Base-by-base conservation (phyloP, 1,140 invertebrate genomes). In the Pogonus chalceus region DNA sequence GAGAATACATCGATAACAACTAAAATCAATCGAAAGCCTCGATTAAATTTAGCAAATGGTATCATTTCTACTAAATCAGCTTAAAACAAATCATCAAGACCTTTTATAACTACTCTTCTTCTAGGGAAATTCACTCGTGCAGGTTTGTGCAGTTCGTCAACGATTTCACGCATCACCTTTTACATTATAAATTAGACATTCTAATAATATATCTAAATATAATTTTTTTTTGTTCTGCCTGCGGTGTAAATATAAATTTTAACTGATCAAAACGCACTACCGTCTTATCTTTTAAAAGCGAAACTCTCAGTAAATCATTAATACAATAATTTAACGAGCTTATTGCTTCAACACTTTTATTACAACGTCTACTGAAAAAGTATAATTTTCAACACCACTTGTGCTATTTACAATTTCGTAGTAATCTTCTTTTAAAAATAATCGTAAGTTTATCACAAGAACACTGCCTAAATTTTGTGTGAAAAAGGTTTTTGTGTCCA, bases 1-100 rank as follows among this genome's bases (percentile, higher is more conserved):
- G 63, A 64, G 55, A 69, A 69, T 37, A 58, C 56, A 60, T 67
- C 63, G 21, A 67, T 68, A 14, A 67, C 60, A 9, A 57, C 55
- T 39, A 68, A 55, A 35, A 68, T 60, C 55, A 62, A 69, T 21
- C 52, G 49, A 53, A 52, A 59, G 9, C 62, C 61, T 31, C 58
- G 54, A 62, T 70, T 68, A n/a, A 60, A 31, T n/a, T 20, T 54
- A n/a, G 46, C 20, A 56, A 56, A 62, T 12, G 23, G 7, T 14
- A 24, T 16, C 23, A 60, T 53, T 50, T 63, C 56, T 16, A 46
- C 56, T 47, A 64, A 59, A 63, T 64, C 61, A 1, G 49, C 52
- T 59, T 64, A 55, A 57, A 55, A 64, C 35, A 61, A 39, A 53
- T 61, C 60, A 53, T 62, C 55, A 35, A 60, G 39, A 10, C 63